These are phyloP conservation scores for Parasteatoda tepidariorum DNA, from an alignment of 1,140 invertebrate species.

Conservation along the genomic window DNA sequence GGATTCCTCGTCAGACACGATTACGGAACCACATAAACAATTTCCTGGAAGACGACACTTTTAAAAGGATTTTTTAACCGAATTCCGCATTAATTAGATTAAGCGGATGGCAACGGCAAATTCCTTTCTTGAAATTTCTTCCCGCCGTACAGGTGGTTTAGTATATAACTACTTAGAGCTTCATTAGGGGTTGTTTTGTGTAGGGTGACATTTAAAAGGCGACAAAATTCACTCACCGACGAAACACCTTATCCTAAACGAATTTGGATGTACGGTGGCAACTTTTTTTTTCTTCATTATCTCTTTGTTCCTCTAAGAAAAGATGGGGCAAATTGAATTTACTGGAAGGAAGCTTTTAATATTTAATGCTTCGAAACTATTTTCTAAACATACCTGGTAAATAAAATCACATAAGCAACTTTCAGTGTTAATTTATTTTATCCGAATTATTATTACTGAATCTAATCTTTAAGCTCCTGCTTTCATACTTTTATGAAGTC, in stretches of 20 bases:
- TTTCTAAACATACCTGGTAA: no score
- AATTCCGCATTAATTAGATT: neutral
- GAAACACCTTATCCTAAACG: neutral
- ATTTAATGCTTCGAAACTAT: neutral
- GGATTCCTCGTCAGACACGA: neutral
- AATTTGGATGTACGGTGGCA: neutral
- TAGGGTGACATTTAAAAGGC: neutral
- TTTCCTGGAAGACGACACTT: neutral
- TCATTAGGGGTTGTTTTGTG: neutral
- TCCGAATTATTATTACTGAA: no score
- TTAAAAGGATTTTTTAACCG: neutral
- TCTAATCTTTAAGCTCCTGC: no score
- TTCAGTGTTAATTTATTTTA: no score
- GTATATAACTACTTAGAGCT: neutral
- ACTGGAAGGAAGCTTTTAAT: neutral
- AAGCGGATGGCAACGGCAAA: neutral
- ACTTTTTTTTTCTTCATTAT: neutral
- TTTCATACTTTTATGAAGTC: no score
- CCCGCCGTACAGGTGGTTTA: neutral
- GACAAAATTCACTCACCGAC: neutral
- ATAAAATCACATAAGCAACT: no score
- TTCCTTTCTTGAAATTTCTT: neutral
- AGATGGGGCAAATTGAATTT: neutral
- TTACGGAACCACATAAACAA: neutral
- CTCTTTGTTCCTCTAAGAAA: neutral